Conservation (phyloP, 1,140 invertebrate species). For the Reticulitermes speratus region DNA sequence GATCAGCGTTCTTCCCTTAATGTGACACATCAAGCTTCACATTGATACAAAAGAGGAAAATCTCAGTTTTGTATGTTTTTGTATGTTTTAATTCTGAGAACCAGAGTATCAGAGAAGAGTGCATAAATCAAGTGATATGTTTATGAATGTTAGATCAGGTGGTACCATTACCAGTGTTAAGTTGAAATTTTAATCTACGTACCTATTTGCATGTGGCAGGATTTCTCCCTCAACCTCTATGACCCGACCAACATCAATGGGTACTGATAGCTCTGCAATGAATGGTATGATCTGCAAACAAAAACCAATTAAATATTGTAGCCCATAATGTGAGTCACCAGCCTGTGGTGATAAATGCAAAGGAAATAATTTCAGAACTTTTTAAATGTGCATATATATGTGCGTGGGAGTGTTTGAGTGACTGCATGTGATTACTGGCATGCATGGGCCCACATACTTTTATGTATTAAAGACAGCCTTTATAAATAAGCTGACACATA, state of each 20-base stretch:
- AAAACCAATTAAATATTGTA: not conserved
- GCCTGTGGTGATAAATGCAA: not conserved
- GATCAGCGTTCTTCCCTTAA: no score
- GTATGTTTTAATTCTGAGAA: no score
- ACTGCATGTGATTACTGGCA: not conserved
- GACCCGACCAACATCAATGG: not conserved
- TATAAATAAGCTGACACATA: no score
- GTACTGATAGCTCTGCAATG: slow-evolving; percentile 2
- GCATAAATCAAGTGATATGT: no score
- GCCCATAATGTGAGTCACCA: no score
- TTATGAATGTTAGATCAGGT: no score
- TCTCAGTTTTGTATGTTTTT: no score
- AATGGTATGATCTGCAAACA: slow-evolving; percentile 13
- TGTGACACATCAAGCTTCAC: no score
- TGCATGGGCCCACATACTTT: not conserved
- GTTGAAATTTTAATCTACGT: not conserved
- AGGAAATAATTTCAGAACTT: not conserved
- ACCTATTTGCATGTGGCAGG: slow-evolving; percentile 9
- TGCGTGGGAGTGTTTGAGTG: not conserved
- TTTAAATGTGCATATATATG: not conserved
- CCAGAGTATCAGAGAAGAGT: no score
- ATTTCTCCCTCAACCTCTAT: not conserved
- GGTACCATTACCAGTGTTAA: no score
- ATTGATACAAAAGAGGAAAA: no score
- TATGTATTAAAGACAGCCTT: no score